Evolutionary conservation across 2,797 vertebrate genomes (phyloP).

Genomic region (Bradypus variegatus): DNA sequence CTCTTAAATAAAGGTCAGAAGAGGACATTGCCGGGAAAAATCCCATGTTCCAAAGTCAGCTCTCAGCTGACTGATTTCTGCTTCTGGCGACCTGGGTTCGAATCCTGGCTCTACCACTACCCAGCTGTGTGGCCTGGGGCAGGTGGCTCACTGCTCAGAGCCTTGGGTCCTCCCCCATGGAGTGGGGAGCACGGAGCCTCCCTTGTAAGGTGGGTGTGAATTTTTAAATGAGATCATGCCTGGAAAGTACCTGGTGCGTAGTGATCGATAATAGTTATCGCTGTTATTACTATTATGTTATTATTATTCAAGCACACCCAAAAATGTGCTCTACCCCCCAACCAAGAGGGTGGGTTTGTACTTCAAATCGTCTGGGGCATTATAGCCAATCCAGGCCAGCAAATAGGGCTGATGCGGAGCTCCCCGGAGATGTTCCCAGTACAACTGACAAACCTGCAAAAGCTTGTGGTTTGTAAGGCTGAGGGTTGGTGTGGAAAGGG

Average conservation of each 20-base stretch:
- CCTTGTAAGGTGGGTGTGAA: not conserved
- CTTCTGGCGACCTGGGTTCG: accelerated
- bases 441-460: not conserved
- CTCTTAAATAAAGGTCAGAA: not conserved
- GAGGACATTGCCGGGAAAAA: not conserved
- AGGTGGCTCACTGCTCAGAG: not conserved
- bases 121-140: not conserved
- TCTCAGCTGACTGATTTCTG: not conserved
- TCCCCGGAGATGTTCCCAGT: not conserved
- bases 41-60: not conserved
- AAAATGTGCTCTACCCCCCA: not conserved
- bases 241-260: not conserved
- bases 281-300: too few relatives aligned
- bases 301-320: not conserved
- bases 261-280: too few relatives aligned
- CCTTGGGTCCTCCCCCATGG: not conserved
- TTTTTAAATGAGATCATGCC: not conserved
- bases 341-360: not conserved
- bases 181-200: not conserved
- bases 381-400: accelerated
- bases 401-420: not conserved
- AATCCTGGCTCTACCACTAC: not conserved
- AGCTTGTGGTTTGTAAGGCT: not conserved
- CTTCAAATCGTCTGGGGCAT: not conserved
- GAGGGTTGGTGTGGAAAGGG: accelerated